These are phyloP conservation scores for Hemibagrus wyckioides DNA, from an alignment of 2,113 vertebrate species.

Conservation along the genomic window DNA sequence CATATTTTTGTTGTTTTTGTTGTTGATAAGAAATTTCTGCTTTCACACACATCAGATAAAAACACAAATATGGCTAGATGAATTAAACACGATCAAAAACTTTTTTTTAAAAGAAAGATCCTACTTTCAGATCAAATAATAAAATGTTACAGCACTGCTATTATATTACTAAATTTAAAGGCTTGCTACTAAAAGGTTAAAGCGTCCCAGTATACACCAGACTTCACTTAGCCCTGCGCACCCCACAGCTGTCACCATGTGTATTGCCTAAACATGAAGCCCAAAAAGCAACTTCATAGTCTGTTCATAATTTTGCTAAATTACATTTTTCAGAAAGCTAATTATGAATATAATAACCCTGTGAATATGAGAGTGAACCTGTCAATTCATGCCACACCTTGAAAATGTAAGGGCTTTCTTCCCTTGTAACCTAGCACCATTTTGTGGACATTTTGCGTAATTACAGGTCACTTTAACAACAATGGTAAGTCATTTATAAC, in stretches of 20 bases:
- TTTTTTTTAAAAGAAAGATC: no score
- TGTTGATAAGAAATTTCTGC: no score
- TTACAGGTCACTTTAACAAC: background rate
- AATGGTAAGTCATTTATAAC: background rate
- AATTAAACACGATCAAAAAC: background rate
- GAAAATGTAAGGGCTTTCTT: background rate
- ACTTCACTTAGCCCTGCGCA: background rate
- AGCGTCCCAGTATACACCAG: background rate
- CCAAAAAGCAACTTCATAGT: background rate
- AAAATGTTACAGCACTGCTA: background rate
- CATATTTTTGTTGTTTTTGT: no score
- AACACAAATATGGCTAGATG: background rate
- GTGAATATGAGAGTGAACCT: background rate
- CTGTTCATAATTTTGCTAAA: background rate
- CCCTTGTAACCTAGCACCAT: conserved; percentile 26
- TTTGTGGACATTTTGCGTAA: conserved; percentile 22
- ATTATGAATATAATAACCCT: background rate
- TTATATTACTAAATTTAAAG: background rate
- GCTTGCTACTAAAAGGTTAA: background rate
- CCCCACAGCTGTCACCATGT: background rate
- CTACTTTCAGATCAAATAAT: background rate
- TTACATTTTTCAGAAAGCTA: background rate
- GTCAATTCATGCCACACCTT: background rate
- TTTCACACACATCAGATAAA: background rate
- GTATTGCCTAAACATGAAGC: background rate